Conservation (phyloP, 2,888 invertebrate genomes). For the Dusona sp. region DNA sequence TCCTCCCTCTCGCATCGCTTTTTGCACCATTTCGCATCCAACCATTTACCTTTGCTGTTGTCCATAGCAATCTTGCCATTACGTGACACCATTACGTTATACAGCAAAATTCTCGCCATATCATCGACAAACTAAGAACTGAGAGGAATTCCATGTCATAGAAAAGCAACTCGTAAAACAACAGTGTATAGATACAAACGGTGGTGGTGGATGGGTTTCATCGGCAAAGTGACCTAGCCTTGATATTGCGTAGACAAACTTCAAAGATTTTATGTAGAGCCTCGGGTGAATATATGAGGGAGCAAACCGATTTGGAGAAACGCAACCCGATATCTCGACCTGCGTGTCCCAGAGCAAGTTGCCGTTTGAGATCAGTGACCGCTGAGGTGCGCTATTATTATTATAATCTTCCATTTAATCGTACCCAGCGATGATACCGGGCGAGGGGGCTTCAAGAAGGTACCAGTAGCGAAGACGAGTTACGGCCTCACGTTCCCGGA, state of each 20-base stretch:
- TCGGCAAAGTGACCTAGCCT: background rate
- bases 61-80: constrained; percentile 55
- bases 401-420: constrained; percentile 25
- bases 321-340: constrained; percentile 29
- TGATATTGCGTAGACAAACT: constrained; percentile 26
- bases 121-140: constrained; percentile 59
- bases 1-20: constrained; percentile 26
- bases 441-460: constrained; percentile 71
- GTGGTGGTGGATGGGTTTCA: background rate
- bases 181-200: background rate
- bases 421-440: constrained; percentile 21
- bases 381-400: constrained; percentile 42
- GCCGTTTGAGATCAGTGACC: constrained; percentile 56
- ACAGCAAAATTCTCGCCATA: constrained; percentile 38
- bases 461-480: constrained; percentile 47
- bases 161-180: constrained; percentile 52
- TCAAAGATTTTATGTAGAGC: background rate
- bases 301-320: constrained; percentile 28
- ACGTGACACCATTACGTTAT: constrained; percentile 64
- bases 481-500: constrained; percentile 83
- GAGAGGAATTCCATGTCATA: constrained; percentile 65
- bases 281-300: background rate
- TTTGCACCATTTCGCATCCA: constrained; percentile 49
- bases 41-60: constrained; percentile 43
- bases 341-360: constrained; percentile 13